Conservation (phyloP, 2,888 invertebrate genomes). For the Morpho achilles region DNA sequence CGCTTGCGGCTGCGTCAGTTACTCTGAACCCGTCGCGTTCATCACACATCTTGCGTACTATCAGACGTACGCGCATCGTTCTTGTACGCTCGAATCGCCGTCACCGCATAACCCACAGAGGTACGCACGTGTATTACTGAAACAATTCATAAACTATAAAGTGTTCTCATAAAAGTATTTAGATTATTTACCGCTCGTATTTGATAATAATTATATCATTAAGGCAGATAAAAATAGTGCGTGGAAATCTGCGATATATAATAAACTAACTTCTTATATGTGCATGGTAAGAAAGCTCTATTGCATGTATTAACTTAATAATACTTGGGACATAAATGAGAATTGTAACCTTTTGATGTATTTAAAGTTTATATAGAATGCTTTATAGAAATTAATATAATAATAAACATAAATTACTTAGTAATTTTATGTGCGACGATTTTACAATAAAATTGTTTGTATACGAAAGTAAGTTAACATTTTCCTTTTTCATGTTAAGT, state of each 20-base stretch:
- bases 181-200: neutral
- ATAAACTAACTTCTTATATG: too few species aligned
- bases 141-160: slow-evolving; percentile 1
- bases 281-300: too few species aligned
- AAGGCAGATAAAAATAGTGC: slow-evolving; percentile 1
- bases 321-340: too few species aligned
- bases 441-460: too few species aligned
- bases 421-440: too few species aligned
- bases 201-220: neutral
- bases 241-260: slow-evolving; percentile 1
- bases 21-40: slow-evolving; percentile 62
- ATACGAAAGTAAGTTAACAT: too few species aligned
- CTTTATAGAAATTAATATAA: too few species aligned
- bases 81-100: slow-evolving; percentile 30
- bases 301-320: too few species aligned
- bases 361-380: too few species aligned
- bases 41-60: slow-evolving; percentile 45
- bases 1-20: slow-evolving; percentile 68
- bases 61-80: slow-evolving; percentile 33
- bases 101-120: slow-evolving; percentile 45
- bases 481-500: too few species aligned
- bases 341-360: too few species aligned
- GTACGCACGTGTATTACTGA: slow-evolving; percentile 52
- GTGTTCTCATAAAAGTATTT: slow-evolving; percentile 1
- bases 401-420: too few species aligned